Percentiles rank a stretch among this genome's conserved stretches.
phyloP scores from a whole-genome alignment of 1,140 invertebrate species.

The Polypedilum pembai region DNA sequence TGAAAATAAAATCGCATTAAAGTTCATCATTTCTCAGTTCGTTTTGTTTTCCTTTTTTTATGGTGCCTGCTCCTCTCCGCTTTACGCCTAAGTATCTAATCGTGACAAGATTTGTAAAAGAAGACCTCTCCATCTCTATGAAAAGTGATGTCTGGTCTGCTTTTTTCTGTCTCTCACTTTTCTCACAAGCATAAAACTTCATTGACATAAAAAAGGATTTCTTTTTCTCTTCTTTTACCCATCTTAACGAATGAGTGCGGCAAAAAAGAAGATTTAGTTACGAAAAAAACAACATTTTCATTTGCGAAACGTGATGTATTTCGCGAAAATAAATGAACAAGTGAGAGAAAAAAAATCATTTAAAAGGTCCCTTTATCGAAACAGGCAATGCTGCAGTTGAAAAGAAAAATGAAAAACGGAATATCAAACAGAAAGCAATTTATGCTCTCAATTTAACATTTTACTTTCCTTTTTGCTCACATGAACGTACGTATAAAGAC shows the following conservation, averaged over 20 bases:
- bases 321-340: neutral
- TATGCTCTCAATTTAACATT: slow-evolving; percentile 1
- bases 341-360: too few species aligned
- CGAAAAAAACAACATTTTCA: slow-evolving; percentile 13
- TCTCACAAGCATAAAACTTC: neutral
- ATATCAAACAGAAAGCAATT: too few species aligned
- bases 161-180: too few species aligned
- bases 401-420: too few species aligned
- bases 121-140: neutral
- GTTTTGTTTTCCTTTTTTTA: neutral
- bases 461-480: neutral
- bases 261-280: neutral
- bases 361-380: too few species aligned
- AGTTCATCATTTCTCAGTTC: slow-evolving; percentile 10
- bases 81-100: slow-evolving; percentile 23
- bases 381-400: too few species aligned
- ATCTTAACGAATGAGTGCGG: neutral
- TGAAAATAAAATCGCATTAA: slow-evolving; percentile 1
- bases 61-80: neutral
- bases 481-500: too few species aligned
- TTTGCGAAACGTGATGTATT: slow-evolving; percentile 12
- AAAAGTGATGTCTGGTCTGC: neutral
- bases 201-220: slow-evolving; percentile 19
- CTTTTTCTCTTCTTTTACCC: neutral
- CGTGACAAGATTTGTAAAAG: slow-evolving; percentile 22